Base-by-base conservation (phyloP, 1,140 invertebrate species). In the Hyphantria cunea region DNA sequence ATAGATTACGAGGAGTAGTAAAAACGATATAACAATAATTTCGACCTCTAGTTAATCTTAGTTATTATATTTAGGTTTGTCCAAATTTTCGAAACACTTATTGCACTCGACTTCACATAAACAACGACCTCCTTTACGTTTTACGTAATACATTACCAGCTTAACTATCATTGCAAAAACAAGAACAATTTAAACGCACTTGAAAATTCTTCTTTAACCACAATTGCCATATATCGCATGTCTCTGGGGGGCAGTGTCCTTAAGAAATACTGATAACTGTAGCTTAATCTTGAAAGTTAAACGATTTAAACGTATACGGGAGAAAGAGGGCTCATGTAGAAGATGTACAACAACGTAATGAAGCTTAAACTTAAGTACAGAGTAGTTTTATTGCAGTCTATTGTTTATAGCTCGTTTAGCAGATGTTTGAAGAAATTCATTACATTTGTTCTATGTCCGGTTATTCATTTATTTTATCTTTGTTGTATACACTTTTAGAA, bases 291-390 rank as follows among this genome's bases (percentile, higher is more conserved):
- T 51, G 12, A 60, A 60, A 60, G 12, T 60, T 60, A 60, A 60
- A 60, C 56, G 56, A 60, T 60, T 60, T 60, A 60, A 51, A 50
- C 48, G 47, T 60, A 33, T 44, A 15, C 39, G 42, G 32, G 39
- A 48, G 47, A 10, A 15, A 13, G 56, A 13, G 37, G 14, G 37
- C 37, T 60, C 48, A 60, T 60, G 60, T 53, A 7, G 45, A 45
- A 68, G 71, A 66, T 65, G 59, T 65, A 71, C 51, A 59, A 50
- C 34, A 41, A 54, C n/a, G 58, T 63, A 75, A 75, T 71, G 73
- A 72, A 32, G 66, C 73, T 70, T 75, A 67, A 75, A 75, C 66
- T 71, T 64, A 64, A 71, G 55, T 67, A 64, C 45, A 37, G 34
- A 50, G 54, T 63, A 60, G 63, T 68, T 72, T 69, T 69, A 63